phyloP scores from a whole-genome alignment of 1,140 invertebrate genomes.

The Drosophila setifemur region DNA sequence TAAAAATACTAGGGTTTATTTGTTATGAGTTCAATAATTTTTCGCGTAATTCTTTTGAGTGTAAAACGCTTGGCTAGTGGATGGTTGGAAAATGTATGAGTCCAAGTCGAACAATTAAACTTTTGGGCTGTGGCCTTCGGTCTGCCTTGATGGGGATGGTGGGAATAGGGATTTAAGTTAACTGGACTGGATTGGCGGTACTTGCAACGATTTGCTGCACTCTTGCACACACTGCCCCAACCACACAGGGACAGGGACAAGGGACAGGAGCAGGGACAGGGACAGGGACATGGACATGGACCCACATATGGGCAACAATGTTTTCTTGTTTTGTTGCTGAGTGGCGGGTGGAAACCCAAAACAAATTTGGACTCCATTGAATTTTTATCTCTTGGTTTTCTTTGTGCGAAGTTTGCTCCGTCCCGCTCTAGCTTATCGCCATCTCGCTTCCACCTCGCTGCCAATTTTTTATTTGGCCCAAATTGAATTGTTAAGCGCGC shows the following conservation, averaged over 20 bases:
- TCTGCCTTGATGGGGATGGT: too few species aligned
- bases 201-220: conserved; percentile 44
- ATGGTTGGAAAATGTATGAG: conserved; percentile 10
- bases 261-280: background rate
- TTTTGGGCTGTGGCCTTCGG: too few species aligned
- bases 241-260: background rate
- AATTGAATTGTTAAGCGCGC: conserved; percentile 55
- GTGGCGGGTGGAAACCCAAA: conserved; percentile 1
- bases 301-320: too few species aligned
- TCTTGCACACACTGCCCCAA: background rate
- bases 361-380: conserved; percentile 38
- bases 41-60: too few species aligned
- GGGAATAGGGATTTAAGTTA: background rate
- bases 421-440: background rate
- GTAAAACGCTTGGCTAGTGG: background rate
- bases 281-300: background rate
- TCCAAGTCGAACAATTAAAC: conserved; percentile 67
- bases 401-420: conserved; percentile 14
- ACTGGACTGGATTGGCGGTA: conserved; percentile 18
- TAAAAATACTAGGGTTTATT: too few species aligned
- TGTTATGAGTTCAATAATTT: too few species aligned
- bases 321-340: background rate
- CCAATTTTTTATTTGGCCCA: conserved; percentile 36
- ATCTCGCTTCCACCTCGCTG: conserved; percentile 11
- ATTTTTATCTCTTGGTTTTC: conserved; percentile 40